Percentiles rank a stretch among this genome's conserved stretches.
Conservation (phyloP, 2,888 invertebrate genomes). For the Orchesellides sinensis region DNA sequence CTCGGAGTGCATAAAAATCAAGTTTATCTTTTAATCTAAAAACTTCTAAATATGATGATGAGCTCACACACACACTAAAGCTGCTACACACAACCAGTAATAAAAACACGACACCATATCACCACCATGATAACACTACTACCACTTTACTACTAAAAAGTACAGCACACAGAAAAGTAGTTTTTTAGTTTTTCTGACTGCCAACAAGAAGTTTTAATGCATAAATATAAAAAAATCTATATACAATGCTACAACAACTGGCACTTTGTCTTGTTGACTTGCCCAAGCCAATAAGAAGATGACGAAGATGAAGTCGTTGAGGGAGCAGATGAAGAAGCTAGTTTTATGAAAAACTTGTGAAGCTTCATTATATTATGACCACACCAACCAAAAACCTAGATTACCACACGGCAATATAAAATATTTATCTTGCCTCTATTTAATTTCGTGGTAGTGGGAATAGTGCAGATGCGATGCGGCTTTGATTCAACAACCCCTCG, state of each 20-base stretch:
- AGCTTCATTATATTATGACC: slow-evolving; percentile 35
- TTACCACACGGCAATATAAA: neutral
- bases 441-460: too few species aligned
- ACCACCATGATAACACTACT: too few species aligned
- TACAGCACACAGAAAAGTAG: slow-evolving; percentile 12
- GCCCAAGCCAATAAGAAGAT: slow-evolving; percentile 40
- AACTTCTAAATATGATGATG: slow-evolving; percentile 59
- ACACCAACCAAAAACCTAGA: neutral
- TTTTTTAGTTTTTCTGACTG: neutral
- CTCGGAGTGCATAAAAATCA: neutral
- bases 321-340: slow-evolving; percentile 26
- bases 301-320: slow-evolving; percentile 10
- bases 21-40: slow-evolving; percentile 57
- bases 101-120: too few species aligned
- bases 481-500: too few species aligned
- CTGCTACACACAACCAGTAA: neutral
- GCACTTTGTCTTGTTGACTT: slow-evolving; percentile 37
- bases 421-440: neutral
- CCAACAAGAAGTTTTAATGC: too few species aligned
- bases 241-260: slow-evolving; percentile 24
- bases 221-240: too few species aligned
- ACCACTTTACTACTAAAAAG: slow-evolving; percentile 8
- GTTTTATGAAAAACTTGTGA: slow-evolving; percentile 58
- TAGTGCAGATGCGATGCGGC: too few species aligned
- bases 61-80: slow-evolving; percentile 47